phyloP scores from a whole-genome alignment of 2,797 vertebrate species.

The Tympanoctomys barrerae region DNA sequence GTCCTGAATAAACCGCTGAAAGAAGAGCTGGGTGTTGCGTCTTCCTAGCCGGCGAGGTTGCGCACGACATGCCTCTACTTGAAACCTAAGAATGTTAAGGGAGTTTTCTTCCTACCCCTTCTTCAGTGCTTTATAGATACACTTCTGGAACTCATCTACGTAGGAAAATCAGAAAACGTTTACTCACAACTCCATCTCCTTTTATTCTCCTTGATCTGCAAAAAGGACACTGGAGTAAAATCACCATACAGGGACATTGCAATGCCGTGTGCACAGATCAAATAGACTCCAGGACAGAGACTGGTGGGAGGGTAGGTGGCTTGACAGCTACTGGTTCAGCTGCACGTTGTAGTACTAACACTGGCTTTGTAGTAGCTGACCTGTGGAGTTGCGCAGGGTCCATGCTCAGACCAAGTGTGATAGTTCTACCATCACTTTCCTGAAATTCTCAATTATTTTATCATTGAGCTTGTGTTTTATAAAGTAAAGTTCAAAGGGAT shows the following conservation, averaged over 20 bases:
- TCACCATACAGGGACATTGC: neutral
- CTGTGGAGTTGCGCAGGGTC: fast-evolving
- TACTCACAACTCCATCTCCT: neutral
- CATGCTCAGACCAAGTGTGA: neutral
- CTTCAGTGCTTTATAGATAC: neutral
- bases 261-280: neutral
- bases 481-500: neutral
- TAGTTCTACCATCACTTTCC: neutral
- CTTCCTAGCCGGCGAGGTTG: too few relatives aligned
- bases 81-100: neutral
- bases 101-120: neutral
- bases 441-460: constrained; percentile 12
- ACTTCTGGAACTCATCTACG: constrained; percentile 28
- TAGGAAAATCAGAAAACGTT: neutral
- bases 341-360: neutral
- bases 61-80: constrained; percentile 48
- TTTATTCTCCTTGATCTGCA: neutral
- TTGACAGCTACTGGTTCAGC: neutral
- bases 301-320: neutral
- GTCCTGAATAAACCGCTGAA: too few relatives aligned
- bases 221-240: neutral
- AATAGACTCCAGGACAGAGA: neutral
- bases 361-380: fast-evolving
- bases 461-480: neutral
- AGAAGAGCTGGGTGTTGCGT: too few relatives aligned